phyloP scores from a whole-genome alignment of 2,797 vertebrate genomes.

The Melopsittacus undulatus region DNA sequence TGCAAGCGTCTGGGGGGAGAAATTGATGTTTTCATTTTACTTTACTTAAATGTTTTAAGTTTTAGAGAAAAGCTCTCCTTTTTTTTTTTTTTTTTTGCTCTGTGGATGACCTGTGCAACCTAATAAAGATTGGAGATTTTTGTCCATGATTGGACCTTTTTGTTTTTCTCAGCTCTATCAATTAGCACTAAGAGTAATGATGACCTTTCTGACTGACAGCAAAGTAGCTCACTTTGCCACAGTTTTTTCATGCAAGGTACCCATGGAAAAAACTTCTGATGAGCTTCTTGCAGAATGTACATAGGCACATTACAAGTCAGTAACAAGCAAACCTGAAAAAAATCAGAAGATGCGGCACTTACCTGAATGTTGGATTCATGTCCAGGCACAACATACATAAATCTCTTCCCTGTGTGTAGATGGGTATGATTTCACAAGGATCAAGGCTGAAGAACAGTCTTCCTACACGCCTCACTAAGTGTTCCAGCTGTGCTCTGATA shows the following conservation, averaged over 20 bases:
- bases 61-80: background rate
- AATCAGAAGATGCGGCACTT: background rate
- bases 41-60: background rate
- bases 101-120: background rate
- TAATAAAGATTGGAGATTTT: background rate
- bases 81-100: background rate
- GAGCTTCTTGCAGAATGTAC: background rate
- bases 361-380: background rate
- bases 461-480: background rate
- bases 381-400: background rate
- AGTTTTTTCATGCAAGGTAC: background rate
- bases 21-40: background rate
- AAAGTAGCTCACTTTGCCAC: background rate
- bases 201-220: background rate
- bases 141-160: background rate
- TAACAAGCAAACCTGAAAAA: background rate
- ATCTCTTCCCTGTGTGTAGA: background rate
- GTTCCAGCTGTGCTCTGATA: background rate
- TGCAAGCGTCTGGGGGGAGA: background rate
- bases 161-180: background rate
- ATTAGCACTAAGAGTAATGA: background rate
- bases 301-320: background rate
- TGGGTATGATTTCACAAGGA: background rate
- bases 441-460: background rate
- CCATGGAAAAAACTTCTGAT: background rate